These are phyloP conservation scores for Drosophila acutilabella DNA, from an alignment of 2,888 invertebrate genomes.

Conservation along the genomic window DNA sequence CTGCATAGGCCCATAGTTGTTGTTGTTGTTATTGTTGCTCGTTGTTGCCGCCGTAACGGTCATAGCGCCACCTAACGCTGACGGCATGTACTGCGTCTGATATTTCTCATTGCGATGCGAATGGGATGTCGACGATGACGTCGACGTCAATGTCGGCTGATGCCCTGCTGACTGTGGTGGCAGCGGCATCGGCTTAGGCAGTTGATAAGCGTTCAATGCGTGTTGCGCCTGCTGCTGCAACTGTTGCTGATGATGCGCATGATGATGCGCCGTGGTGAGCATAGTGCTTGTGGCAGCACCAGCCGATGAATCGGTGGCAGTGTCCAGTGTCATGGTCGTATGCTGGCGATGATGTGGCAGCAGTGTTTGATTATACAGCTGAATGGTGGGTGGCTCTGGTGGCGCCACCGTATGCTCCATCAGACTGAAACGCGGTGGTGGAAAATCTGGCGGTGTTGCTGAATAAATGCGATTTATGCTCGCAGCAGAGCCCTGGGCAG, in stretches of 20 bases:
- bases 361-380: slow-evolving; percentile 68
- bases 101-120: slow-evolving; percentile 58
- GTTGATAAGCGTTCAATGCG: slow-evolving; percentile 60
- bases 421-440: slow-evolving; percentile 76
- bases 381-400: slow-evolving; percentile 70
- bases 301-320: slow-evolving; percentile 46
- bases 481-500: slow-evolving; percentile 5
- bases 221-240: slow-evolving; percentile 55
- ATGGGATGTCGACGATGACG: slow-evolving; percentile 2
- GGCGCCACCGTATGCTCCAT: slow-evolving; percentile 71
- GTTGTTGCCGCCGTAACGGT: slow-evolving; percentile 39
- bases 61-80: slow-evolving; percentile 48
- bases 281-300: slow-evolving; percentile 31
- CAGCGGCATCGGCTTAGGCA: slow-evolving; percentile 59
- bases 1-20: slow-evolving; percentile 58
- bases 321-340: slow-evolving; percentile 41
- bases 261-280: slow-evolving; percentile 55
- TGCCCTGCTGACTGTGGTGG: slow-evolving; percentile 22
- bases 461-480: slow-evolving; percentile 63
- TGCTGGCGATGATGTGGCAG: slow-evolving; percentile 43
- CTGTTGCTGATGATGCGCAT: slow-evolving; percentile 59
- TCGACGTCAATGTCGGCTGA: slow-evolving; percentile 4
- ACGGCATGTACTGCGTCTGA: slow-evolving; percentile 69
- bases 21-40: slow-evolving; percentile 40
- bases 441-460: slow-evolving; percentile 76